A percentile compares a stretch with the other conserved stretches of the same genome.
phyloP scores from a whole-genome alignment of 2,888 invertebrate genomes.

The Ornithoptera alexandrae region DNA sequence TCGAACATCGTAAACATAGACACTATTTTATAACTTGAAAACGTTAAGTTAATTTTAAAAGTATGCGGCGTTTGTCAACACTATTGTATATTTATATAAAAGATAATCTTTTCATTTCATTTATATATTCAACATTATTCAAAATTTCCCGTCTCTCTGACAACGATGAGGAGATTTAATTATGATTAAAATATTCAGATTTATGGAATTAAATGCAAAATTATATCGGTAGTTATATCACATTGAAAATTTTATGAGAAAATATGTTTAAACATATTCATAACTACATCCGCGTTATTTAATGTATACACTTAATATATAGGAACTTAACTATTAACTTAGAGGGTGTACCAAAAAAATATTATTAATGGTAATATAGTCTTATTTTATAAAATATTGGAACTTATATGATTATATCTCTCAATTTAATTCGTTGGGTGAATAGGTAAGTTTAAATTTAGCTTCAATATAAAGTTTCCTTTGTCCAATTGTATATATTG shows the following conservation, averaged over 20 bases:
- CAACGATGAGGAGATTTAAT: not conserved
- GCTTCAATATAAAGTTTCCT: too few species aligned
- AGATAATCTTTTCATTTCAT: not conserved
- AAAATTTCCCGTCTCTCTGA: not conserved
- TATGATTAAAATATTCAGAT: constrained; percentile 4
- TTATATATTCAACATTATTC: not conserved
- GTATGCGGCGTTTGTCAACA: not conserved
- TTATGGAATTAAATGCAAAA: not conserved
- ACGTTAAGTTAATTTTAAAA: too few species aligned
- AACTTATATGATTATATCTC: too few species aligned
- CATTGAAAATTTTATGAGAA: not conserved
- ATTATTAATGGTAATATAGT: too few species aligned
- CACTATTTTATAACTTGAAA: too few species aligned
- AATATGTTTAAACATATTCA: not conserved
- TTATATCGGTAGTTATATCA: not conserved
- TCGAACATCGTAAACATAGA: too few species aligned
- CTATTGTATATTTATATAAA: not conserved
- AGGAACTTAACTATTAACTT: too few species aligned
- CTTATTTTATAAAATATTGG: too few species aligned
- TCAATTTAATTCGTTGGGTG: too few species aligned
- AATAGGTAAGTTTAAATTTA: too few species aligned
- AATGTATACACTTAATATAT: not conserved
- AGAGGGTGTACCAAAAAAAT: too few species aligned
- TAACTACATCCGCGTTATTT: not conserved
- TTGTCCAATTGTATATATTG: too few species aligned